Evolutionary conservation across 2,888 invertebrate genomes (phyloP).

Genomic region (Andrena fulva): DNA sequence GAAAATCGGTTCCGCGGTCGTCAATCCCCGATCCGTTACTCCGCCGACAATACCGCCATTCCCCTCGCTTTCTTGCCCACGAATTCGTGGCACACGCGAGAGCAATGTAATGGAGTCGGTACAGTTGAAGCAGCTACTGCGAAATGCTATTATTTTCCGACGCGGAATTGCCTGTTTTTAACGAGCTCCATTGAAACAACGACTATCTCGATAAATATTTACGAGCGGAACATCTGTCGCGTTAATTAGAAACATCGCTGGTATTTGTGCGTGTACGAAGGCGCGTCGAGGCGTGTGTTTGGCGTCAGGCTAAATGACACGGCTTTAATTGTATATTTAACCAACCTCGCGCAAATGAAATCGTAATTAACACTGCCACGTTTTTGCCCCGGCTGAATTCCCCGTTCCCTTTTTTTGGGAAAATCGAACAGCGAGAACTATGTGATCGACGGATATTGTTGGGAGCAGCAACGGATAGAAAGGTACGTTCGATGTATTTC

Average conservation of each 20-base stretch:
- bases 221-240: background rate
- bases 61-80: background rate
- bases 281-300: background rate
- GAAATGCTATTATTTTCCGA: background rate
- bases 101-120: background rate
- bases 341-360: conserved; percentile 21
- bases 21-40: background rate
- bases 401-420: background rate
- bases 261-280: background rate
- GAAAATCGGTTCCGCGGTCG: conserved; percentile 37
- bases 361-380: conserved; percentile 25
- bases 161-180: background rate
- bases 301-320: background rate
- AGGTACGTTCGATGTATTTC: background rate
- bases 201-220: conserved; percentile 10
- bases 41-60: background rate
- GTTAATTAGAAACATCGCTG: conserved; percentile 33
- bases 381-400: background rate
- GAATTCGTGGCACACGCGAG: background rate
- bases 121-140: background rate
- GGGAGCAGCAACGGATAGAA: background rate
- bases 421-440: background rate
- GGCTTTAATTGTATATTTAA: conserved; percentile 44
- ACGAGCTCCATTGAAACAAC: background rate
- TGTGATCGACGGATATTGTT: background rate